phyloP scores from a whole-genome alignment of 2,113 vertebrate genomes.

The Bufo bufo region DNA sequence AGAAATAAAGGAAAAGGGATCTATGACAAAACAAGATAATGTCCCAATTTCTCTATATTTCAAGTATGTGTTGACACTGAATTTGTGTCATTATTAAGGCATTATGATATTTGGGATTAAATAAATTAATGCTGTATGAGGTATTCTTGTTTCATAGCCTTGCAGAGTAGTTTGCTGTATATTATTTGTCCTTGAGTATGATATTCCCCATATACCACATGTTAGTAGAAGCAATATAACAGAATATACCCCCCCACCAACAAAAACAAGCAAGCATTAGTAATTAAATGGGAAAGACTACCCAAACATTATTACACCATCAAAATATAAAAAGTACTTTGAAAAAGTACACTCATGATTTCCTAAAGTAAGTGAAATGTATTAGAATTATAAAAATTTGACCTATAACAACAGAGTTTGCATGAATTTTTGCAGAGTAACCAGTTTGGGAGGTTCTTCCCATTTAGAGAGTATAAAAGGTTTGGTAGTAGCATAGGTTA shows the following conservation, averaged over 20 bases:
- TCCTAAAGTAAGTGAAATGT: neutral
- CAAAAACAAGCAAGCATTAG: conserved; percentile 6
- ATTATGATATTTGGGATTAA: neutral
- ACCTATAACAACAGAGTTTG: neutral
- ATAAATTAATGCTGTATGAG: neutral
- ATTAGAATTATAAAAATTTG: neutral
- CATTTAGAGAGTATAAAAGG: neutral
- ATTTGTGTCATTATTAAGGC: conserved; percentile 23
- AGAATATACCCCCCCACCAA: neutral
- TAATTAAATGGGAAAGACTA: conserved; percentile 22
- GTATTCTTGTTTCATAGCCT: conserved; percentile 28
- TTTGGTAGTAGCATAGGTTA: neutral
- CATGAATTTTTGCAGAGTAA: neutral
- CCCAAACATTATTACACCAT: neutral
- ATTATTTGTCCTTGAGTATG: neutral
- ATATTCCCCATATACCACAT: neutral
- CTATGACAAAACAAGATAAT: neutral
- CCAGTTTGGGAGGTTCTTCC: neutral
- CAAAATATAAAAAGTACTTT: no score
- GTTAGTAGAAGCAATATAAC: neutral
- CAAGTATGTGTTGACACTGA: neutral
- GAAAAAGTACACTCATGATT: neutral
- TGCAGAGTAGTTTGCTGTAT: neutral
- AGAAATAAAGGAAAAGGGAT: neutral
- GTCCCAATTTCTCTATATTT: neutral